Percentiles rank a stretch among this genome's conserved stretches.
phyloP scores from a whole-genome alignment of 2,888 invertebrate species.

The Pseudococcus viburni region DNA sequence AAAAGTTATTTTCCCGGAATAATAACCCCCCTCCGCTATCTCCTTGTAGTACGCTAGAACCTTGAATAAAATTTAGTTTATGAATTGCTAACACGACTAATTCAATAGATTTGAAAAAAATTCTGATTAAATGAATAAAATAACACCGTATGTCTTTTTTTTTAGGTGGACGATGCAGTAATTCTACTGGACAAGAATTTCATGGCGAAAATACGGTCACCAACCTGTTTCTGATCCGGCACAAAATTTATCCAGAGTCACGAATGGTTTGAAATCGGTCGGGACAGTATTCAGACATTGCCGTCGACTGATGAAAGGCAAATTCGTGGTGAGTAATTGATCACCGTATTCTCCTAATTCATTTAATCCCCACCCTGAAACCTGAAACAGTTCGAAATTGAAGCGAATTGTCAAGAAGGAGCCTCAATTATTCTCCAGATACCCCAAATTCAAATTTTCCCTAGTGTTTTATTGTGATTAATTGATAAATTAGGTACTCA shows the following conservation, averaged over 20 bases:
- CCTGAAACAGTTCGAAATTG: not conserved
- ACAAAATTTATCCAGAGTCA: not conserved
- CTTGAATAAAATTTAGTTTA: not conserved
- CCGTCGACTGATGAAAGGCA: constrained; percentile 2
- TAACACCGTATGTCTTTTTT: no score
- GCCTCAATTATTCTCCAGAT: no score
- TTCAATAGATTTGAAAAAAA: no score
- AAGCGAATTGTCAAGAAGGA: no score
- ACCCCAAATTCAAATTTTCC: no score
- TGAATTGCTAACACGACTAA: no score
- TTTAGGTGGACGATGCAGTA: no score
- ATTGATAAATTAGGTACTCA: no score
- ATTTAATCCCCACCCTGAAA: constrained; percentile 1
- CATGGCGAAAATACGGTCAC: not conserved
- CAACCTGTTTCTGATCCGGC: not conserved
- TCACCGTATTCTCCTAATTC: not conserved
- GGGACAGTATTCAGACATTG: not conserved
- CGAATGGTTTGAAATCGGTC: not conserved
- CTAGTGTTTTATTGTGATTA: no score
- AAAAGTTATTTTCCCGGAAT: not conserved
- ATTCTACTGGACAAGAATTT: not conserved
- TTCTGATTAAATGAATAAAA: no score
- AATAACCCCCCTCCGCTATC: constrained; percentile 30
- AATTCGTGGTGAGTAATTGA: not conserved
- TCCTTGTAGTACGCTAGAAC: not conserved